Evolutionary conservation across 1,140 invertebrate species (phyloP).

Genomic region (Drosophila biarmipes): DNA sequence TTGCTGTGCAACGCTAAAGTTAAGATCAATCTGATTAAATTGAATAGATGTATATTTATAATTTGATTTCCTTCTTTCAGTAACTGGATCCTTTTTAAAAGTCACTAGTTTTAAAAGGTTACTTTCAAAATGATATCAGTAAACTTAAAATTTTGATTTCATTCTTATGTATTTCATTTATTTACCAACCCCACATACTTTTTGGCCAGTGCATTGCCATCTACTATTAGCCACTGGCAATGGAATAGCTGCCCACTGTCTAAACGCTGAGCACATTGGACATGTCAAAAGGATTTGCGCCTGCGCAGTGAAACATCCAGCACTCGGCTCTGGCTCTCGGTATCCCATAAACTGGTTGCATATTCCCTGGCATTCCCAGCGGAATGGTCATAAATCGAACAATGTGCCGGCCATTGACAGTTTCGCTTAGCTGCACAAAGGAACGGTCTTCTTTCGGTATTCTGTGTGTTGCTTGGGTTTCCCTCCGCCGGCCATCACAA

Average conservation of each 20-base stretch:
- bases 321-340: not conserved
- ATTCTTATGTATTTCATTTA: too few species aligned
- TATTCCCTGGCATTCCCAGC: constrained; percentile 16
- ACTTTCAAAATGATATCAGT: too few species aligned
- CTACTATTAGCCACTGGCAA: constrained; percentile 44
- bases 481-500: constrained; percentile 36
- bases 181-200: not conserved
- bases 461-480: constrained; percentile 21
- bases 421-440: constrained; percentile 42
- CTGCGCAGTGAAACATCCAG: constrained; percentile 25
- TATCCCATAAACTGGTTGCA: constrained; percentile 57
- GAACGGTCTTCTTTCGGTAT: constrained; percentile 17
- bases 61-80: too few species aligned
- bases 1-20: not conserved
- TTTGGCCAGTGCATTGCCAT: constrained; percentile 15
- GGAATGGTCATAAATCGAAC: constrained; percentile 56
- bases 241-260: constrained; percentile 19
- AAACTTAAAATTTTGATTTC: too few species aligned
- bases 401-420: constrained; percentile 67
- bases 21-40: not conserved
- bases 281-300: constrained; percentile 67
- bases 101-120: too few species aligned
- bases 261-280: constrained; percentile 35
- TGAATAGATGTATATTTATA: not conserved
- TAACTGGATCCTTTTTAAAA: too few species aligned